Evolutionary conservation across 2,888 invertebrate genomes (phyloP).

Genomic region (Caenorhabditis sinica): DNA sequence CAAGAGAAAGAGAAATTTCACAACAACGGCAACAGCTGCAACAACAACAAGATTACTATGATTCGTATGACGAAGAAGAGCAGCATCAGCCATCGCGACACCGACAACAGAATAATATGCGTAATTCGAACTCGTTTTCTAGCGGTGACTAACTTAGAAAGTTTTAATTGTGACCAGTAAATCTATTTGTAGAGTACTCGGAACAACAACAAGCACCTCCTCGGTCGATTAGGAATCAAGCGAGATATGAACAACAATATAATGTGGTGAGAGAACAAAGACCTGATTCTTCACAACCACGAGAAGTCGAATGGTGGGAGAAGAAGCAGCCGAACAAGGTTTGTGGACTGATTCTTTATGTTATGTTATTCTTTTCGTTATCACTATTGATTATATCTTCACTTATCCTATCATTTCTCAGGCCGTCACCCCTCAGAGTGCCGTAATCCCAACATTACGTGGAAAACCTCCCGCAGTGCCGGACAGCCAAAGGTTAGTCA

Average conservation of each 20-base stretch:
- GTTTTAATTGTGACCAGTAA: not conserved
- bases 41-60: conserved; percentile 4
- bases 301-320: conserved; percentile 77
- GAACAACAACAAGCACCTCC: conserved; percentile 28
- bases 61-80: conserved; percentile 50
- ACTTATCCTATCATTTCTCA: not conserved
- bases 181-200: conserved; percentile 48
- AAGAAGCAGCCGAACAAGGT: conserved; percentile 73
- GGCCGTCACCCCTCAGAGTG: conserved; percentile 66
- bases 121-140: conserved; percentile 36
- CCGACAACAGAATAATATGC: conserved; percentile 16
- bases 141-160: conserved; percentile 18
- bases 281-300: conserved; percentile 63
- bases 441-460: conserved; percentile 72
- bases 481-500: conserved; percentile 64
- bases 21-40: conserved; percentile 11
- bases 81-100: conserved; percentile 5
- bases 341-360: conserved; percentile 18
- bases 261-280: conserved; percentile 48
- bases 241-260: conserved; percentile 49
- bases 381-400: not conserved
- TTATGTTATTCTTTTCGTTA: conserved; percentile 12
- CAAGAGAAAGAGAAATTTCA: not conserved
- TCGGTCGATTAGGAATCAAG: conserved; percentile 30
- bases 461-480: conserved; percentile 68